phyloP scores from a whole-genome alignment of 2,888 invertebrate genomes.

The Neoascia interrupta region DNA sequence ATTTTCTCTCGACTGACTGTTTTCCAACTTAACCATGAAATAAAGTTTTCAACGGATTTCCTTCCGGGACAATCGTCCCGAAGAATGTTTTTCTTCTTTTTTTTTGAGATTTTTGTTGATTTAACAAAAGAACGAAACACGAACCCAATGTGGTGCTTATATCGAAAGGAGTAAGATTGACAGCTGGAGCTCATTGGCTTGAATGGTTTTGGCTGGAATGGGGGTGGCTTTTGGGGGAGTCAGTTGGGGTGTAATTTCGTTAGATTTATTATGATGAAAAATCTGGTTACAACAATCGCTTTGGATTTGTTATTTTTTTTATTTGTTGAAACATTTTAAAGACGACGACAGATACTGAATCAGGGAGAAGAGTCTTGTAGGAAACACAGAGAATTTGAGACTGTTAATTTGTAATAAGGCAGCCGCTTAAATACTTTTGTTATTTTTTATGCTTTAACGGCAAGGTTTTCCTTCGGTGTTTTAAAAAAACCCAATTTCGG shows the following conservation, averaged over 20 bases:
- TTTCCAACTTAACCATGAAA: slow-evolving; percentile 39
- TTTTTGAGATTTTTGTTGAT: slow-evolving; percentile 4
- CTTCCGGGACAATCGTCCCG: slow-evolving; percentile 23
- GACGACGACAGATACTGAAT: too few relatives aligned
- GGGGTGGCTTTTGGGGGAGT: background rate
- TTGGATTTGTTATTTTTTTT: too few relatives aligned
- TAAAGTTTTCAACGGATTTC: slow-evolving; percentile 34
- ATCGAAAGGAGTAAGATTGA: background rate
- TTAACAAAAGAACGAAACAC: slow-evolving; percentile 1
- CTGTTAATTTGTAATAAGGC: too few relatives aligned
- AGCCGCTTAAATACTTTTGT: too few relatives aligned
- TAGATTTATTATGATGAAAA: too few relatives aligned
- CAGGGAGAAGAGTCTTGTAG: too few relatives aligned
- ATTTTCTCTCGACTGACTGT: slow-evolving; percentile 20
- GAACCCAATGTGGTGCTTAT: background rate
- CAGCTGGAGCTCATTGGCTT: background rate
- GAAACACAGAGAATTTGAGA: too few relatives aligned
- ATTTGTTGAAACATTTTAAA: too few relatives aligned
- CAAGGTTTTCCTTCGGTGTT: too few relatives aligned
- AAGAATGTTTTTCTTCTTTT: background rate
- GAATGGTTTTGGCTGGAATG: background rate
- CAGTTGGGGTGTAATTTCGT: background rate
- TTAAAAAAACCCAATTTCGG: too few relatives aligned
- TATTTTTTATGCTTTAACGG: too few relatives aligned
- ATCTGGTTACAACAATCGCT: too few relatives aligned